Base-by-base conservation (phyloP, 2,797 vertebrate species). In the Prionace glauca region DNA sequence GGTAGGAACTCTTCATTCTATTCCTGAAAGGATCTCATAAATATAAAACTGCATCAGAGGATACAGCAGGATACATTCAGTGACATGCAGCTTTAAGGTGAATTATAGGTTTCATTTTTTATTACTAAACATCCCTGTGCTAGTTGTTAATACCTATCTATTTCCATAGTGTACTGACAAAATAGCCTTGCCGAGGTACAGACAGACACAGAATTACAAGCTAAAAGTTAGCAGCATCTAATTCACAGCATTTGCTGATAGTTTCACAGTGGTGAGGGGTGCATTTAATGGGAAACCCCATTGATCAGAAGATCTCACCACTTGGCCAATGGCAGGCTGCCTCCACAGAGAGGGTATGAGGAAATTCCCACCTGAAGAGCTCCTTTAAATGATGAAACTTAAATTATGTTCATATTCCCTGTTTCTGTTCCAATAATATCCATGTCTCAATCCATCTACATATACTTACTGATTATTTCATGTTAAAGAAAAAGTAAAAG, bases 1-100 rank as follows among this genome's bases (percentile, higher is more conserved):
- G 98, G 99, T 99, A 96, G 95, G 77, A 50, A 95, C 36, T 62
- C 26, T 50, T 18, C 29, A 94, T 45, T 74, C 14, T 18, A 41
- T 24, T 22, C 62, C 20, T 67, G 65, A 56, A 50, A 56, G 69
- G 22, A 60, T 56, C 41, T 32, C 45, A n/a, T 20, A n/a, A 56
- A 32, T 41, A 69, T 41, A 84, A 91, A 65, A 32, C 29, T 16
- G 32, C 62, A 95, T 41, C 41, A 41, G 41, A 41, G 41, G 41
- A 41, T 41, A 41, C 41, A 41, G 41, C 41, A 41, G 41, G 41
- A 41, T 41, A 90, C 50, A 29, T n/a, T 14, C 7, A 90, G 14
- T 62, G 16, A 22, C 14, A 20, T 65, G 12, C 12, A 90, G 87
- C 29, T 90, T 90, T 90, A n/a, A 92, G n/a, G 62, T 92, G n/a